A percentile compares a stretch with the other conserved stretches of the same genome.
Evolutionary conservation across 2,888 invertebrate species (phyloP).

Genomic region (Stenurella melanura): DNA sequence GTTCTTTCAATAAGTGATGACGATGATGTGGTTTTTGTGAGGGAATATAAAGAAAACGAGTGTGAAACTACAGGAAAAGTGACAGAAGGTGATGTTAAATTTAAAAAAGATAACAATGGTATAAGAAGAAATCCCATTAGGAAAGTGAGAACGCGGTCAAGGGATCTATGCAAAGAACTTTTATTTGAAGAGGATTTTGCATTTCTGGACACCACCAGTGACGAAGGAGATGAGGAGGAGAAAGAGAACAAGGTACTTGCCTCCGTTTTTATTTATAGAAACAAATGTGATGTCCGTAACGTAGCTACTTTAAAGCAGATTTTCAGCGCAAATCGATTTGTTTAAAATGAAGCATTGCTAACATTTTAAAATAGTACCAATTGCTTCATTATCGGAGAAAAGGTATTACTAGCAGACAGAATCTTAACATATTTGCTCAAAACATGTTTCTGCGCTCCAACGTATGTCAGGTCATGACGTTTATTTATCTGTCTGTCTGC

Average conservation of each 20-base stretch:
- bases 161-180: conserved; percentile 53
- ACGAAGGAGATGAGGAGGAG: conserved; percentile 48
- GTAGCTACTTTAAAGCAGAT: neutral
- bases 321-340: no score
- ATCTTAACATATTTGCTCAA: no score
- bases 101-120: conserved; percentile 3
- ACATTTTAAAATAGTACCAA: neutral
- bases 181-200: conserved; percentile 60
- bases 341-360: neutral
- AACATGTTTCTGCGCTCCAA: no score
- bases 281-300: neutral
- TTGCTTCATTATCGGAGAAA: no score
- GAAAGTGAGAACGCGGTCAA: conserved; percentile 52
- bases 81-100: neutral
- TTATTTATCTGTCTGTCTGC: no score
- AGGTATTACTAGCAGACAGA: no score
- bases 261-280: neutral
- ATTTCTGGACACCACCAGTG: conserved; percentile 57
- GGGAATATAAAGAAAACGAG: conserved; percentile 51
- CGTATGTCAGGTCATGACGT: no score
- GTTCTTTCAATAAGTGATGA: conserved; percentile 50
- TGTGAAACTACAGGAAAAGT: neutral
- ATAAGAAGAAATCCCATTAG: conserved; percentile 60
- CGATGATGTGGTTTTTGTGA: conserved; percentile 58
- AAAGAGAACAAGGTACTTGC: conserved; percentile 50